Percentiles rank a stretch among this genome's conserved stretches.
Conservation (phyloP, 2,113 vertebrate species). For the Tautogolabrus adspersus region DNA sequence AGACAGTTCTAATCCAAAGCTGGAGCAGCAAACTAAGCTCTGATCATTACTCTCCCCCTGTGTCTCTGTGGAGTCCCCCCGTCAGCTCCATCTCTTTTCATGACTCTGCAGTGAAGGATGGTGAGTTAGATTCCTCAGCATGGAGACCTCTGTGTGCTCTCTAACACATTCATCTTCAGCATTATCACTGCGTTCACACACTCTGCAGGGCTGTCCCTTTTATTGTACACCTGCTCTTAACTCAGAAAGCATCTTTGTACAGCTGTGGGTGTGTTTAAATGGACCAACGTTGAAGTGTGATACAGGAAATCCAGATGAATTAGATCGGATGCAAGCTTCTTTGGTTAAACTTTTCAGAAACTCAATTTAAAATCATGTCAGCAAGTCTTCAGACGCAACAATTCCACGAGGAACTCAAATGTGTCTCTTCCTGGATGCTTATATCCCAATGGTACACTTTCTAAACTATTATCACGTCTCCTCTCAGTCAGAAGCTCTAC, state of each 20-base stretch:
- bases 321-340: too few species aligned
- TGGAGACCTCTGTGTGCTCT: constrained; percentile 47
- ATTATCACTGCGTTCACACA: constrained; percentile 35
- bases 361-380: neutral
- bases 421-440: neutral
- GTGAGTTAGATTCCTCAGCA: constrained; percentile 34
- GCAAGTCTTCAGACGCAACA: neutral
- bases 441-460: neutral
- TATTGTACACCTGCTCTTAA: constrained; percentile 19
- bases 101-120: constrained; percentile 45
- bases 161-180: constrained; percentile 49
- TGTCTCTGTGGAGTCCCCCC: neutral
- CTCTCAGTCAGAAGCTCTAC: neutral
- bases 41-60: constrained; percentile 12
- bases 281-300: neutral
- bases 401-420: neutral
- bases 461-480: neutral
- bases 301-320: neutral
- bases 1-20: neutral
- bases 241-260: neutral
- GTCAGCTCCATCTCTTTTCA: constrained; percentile 37
- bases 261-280: neutral
- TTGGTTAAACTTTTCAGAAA: neutral
- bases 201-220: neutral
- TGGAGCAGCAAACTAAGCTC: too few species aligned